Base-by-base conservation (phyloP, 2,113 vertebrate species). In the Raja brachyura region DNA sequence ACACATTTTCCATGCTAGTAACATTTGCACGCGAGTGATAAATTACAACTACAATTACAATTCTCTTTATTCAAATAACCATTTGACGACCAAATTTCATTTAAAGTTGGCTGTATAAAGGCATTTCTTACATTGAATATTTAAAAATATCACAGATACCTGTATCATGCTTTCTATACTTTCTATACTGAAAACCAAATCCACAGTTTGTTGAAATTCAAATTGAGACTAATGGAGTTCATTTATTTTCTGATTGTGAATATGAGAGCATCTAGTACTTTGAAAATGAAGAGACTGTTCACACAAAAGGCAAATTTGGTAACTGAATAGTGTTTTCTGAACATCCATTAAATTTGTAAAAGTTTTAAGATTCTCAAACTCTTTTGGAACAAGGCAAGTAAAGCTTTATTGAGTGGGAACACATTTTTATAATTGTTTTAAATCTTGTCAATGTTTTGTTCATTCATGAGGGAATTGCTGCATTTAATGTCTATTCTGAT, bases 261-360 rank as follows among this genome's bases (percentile, higher is more conserved):
- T 54, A 39, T n/a, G 20, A 31, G 63, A 68, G n/a, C 39, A 16
- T 33, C n/a, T 88, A 33, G 63, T 90, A 66, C 86, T 90, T 8
- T 0, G 9, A 68, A 33, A 13, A 33, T 74, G 66, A 92, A 88
- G 16, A 14, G 4, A 56, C 39, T 25, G 18, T 70, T 90, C 63
- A 70, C 25, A 48, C 28, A 92, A 90, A 88, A 88, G 39, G 10
- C 33, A 48, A 68, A 6, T 48, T 90, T 70, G 0, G 48, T 9
- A 39, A 73, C 39, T 20, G 48, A 54, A 92, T 92, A 92, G 90
- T 92, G 90, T 92, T 92, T 73, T 54, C 18, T 73, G 33, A 73
- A 25, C 68, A 73, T 73, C 33, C 10, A 73, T 54, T 54, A 92
- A 92, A 73, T 48, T 4, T 63, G 31, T 59, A 88, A 90, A 8